phyloP scores from a whole-genome alignment of 2,797 vertebrate species.

The Muraenolepis orangiensis region DNA sequence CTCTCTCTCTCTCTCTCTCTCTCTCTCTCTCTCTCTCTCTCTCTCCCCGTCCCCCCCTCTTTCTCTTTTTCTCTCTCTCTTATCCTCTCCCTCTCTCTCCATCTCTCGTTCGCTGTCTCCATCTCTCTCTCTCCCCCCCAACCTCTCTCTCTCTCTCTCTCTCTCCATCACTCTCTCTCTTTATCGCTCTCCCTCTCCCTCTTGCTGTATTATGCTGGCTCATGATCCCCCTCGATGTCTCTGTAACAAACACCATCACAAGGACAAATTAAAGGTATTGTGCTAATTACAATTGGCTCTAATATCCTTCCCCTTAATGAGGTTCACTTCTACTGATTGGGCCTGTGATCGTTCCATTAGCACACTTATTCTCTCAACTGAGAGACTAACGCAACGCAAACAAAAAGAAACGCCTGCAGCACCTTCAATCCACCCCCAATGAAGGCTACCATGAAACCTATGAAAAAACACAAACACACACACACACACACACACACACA shows the following conservation, averaged over 20 bases:
- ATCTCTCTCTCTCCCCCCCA: conserved; percentile 9
- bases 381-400: no score
- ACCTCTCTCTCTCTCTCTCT: background rate
- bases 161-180: conserved; percentile 11
- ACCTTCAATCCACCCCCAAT: conserved; percentile 47
- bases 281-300: conserved; percentile 19
- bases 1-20: background rate
- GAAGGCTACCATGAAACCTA: conserved; percentile 45
- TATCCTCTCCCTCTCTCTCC: background rate
- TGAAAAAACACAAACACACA: background rate
- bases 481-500: no score
- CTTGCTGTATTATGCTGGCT: conserved; percentile 1
- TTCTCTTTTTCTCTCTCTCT: conserved; percentile 5
- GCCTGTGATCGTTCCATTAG: background rate
- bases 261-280: background rate
- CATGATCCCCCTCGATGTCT: background rate
- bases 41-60: background rate
- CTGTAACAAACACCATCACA: background rate
- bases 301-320: conserved; percentile 41
- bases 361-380: background rate
- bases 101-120: conserved; percentile 3
- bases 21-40: conserved; percentile 7
- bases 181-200: background rate
- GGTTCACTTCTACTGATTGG: conserved; percentile 32
- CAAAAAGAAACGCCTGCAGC: background rate